These are phyloP conservation scores for Orthosia incerta DNA, from an alignment of 2,888 invertebrate species.

Conservation along the genomic window DNA sequence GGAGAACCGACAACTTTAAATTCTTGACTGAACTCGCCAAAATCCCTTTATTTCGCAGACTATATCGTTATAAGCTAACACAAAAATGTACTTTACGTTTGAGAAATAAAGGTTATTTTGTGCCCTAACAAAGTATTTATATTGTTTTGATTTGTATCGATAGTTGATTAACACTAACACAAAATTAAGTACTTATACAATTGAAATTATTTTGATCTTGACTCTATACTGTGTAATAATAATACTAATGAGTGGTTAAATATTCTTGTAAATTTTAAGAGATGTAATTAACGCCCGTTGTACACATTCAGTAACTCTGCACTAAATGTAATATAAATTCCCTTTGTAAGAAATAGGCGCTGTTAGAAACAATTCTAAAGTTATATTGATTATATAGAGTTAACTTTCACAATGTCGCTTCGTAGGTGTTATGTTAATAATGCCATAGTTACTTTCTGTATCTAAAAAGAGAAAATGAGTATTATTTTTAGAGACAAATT, in stretches of 20 bases:
- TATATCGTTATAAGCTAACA: conserved; percentile 35
- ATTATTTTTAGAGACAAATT: conserved; percentile 91
- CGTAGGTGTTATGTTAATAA: conserved; percentile 85
- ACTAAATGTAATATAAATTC: conserved; percentile 86
- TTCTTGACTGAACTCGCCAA: conserved; percentile 59
- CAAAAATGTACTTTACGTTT: conserved; percentile 31
- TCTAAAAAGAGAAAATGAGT: conserved; percentile 84
- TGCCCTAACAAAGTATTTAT: conserved; percentile 57
- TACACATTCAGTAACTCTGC: conserved; percentile 87
- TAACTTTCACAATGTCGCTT: conserved; percentile 84
- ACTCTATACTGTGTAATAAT: conserved; percentile 67
- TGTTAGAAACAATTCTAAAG: conserved; percentile 79
- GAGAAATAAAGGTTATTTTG: conserved; percentile 61
- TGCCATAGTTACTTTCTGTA: conserved; percentile 86
- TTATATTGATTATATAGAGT: conserved; percentile 80
- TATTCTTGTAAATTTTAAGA: conserved; percentile 80
- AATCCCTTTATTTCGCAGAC: conserved; percentile 57
- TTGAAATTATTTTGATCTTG: conserved; percentile 68
- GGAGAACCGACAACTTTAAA: conserved; percentile 39
- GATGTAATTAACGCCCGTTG: conserved; percentile 84
- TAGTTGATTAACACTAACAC: conserved; percentile 62
- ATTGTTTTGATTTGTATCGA: conserved; percentile 61
- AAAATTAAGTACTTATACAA: conserved; percentile 66
- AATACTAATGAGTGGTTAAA: conserved; percentile 69
- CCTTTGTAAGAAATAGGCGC: conserved; percentile 83